phyloP scores from a whole-genome alignment of 92 coral and sea anemone genomes.

The Umimayanthus chanpuru region DNA sequence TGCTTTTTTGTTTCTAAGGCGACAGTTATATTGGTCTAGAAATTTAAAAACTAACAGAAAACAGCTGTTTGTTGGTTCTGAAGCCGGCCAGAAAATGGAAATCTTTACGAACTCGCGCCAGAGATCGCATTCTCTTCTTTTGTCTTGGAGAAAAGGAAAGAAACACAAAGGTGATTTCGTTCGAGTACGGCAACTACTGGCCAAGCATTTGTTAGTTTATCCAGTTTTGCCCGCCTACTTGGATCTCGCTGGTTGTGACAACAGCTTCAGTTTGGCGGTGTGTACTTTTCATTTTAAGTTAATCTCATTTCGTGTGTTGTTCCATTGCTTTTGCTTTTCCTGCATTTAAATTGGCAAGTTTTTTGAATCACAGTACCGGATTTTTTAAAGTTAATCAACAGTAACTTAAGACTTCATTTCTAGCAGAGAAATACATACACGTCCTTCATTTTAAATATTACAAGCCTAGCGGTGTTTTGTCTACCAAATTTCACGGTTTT shows the following conservation, averaged over 20 bases:
- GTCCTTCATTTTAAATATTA: too few species aligned
- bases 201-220: conserved; percentile 11
- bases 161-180: conserved; percentile 13
- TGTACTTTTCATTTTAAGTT: background rate
- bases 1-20: too few species aligned
- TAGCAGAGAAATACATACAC: background rate
- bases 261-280: background rate
- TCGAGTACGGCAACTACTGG: conserved; percentile 13
- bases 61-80: background rate
- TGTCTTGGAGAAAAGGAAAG: conserved; percentile 13
- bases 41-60: background rate
- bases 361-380: background rate
- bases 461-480: background rate
- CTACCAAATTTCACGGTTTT: background rate
- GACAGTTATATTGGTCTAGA: background rate
- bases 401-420: background rate
- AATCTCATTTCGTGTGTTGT: background rate
- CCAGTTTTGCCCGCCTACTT: conserved; percentile 10
- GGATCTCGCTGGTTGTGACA: conserved; percentile 2
- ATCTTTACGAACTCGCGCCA: background rate
- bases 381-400: background rate
- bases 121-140: background rate
- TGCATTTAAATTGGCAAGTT: background rate
- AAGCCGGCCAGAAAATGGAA: conserved; percentile 19
- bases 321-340: background rate